Percentiles rank a stretch among this genome's conserved stretches.
These are phyloP conservation scores for Pholis gunnellus DNA, from an alignment of 2,113 vertebrate species.

Conservation along the genomic window DNA sequence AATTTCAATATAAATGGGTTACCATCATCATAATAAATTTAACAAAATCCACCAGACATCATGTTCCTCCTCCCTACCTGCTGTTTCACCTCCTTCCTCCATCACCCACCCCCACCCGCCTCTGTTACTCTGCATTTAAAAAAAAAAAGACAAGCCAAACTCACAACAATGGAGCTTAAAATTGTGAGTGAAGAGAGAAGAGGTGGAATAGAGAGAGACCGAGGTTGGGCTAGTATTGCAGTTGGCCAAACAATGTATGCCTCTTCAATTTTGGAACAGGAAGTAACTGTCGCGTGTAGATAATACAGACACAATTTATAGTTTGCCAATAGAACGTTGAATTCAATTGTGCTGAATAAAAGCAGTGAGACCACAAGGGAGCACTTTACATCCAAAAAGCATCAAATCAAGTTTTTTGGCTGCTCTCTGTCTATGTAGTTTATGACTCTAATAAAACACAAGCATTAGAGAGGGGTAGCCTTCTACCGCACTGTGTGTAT, in stretches of 20 bases:
- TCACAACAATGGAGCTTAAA: constrained; percentile 5
- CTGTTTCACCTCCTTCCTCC: constrained; percentile 14
- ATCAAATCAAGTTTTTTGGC: constrained; percentile 66
- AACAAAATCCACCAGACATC: neutral
- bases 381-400: constrained; percentile 59
- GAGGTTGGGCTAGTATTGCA: constrained; percentile 1
- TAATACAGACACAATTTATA: neutral
- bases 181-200: neutral
- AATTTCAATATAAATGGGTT: neutral
- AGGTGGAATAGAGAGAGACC: neutral
- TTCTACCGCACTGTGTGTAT: constrained; percentile 19
- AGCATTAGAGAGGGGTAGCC: constrained; percentile 30
- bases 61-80: constrained; percentile 4
- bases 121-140: constrained; percentile 6
- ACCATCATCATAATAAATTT: neutral
- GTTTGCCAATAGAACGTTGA: constrained; percentile 16
- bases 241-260: neutral
- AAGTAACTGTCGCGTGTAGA: neutral
- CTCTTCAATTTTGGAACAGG: neutral
- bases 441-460: constrained; percentile 62
- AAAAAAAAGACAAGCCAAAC: neutral
- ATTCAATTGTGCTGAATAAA: constrained; percentile 44
- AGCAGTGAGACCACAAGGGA: constrained; percentile 47
- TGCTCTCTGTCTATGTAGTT: constrained; percentile 33
- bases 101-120: neutral